Evolutionary conservation across 2,113 vertebrate genomes (phyloP).

Genomic region (Jaculus jaculus): DNA sequence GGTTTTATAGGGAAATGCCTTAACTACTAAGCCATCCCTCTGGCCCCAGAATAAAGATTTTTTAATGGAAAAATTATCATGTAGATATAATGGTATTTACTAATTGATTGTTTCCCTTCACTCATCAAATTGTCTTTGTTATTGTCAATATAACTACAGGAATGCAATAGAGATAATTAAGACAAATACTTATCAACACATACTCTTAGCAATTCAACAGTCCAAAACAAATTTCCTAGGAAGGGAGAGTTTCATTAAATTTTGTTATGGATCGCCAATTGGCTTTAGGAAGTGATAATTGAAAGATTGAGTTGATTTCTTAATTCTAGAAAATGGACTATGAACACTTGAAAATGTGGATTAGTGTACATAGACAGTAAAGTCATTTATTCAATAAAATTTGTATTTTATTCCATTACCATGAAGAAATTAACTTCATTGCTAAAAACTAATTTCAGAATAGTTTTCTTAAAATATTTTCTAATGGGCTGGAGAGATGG

Average conservation of each 20-base stretch:
- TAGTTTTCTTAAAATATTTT: not conserved
- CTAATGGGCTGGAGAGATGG: too few relatives aligned
- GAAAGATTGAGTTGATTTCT: not conserved
- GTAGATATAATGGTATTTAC: too few relatives aligned
- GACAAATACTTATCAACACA: too few relatives aligned
- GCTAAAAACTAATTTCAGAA: not conserved
- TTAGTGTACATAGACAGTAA: not conserved
- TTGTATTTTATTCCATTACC: not conserved
- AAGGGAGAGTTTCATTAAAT: not conserved
- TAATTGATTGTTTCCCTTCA: too few relatives aligned
- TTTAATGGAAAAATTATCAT: not conserved
- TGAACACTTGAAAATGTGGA: not conserved
- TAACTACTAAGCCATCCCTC: too few relatives aligned
- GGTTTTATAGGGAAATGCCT: too few relatives aligned
- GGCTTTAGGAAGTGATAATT: not conserved
- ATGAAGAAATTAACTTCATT: not conserved
- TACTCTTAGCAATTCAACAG: too few relatives aligned
- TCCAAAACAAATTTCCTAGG: too few relatives aligned
- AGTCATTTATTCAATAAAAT: not conserved
- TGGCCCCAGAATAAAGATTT: not conserved
- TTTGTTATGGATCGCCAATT: not conserved
- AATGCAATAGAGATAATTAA: too few relatives aligned
- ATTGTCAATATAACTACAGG: too few relatives aligned
- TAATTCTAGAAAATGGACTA: not conserved
- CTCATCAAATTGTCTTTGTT: too few relatives aligned